phyloP scores from a whole-genome alignment of 2,888 invertebrate genomes.

The Sericinus montela region DNA sequence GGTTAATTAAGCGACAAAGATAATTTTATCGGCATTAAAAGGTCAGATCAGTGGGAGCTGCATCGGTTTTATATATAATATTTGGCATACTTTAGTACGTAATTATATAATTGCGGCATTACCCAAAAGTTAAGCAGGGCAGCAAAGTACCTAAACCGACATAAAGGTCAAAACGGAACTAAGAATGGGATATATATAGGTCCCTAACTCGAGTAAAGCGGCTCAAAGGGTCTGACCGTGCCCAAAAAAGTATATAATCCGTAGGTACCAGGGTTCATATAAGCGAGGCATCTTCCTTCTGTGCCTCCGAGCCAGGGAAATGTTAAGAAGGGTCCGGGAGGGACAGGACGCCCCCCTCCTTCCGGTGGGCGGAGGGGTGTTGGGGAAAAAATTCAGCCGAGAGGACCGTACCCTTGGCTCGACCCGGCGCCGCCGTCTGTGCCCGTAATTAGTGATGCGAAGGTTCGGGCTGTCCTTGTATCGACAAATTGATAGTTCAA shows the following conservation, averaged over 20 bases:
- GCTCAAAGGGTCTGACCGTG: slow-evolving; percentile 71
- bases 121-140: slow-evolving; percentile 35
- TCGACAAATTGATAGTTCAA: slow-evolving; percentile 39
- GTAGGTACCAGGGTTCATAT: slow-evolving; percentile 69
- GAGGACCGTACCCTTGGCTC: slow-evolving; percentile 73
- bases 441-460: slow-evolving; percentile 75
- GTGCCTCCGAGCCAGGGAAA: slow-evolving; percentile 73
- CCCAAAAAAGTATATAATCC: slow-evolving; percentile 77
- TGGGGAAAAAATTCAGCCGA: slow-evolving; percentile 69
- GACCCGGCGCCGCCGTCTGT: slow-evolving; percentile 72
- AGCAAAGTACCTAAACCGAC: slow-evolving; percentile 45
- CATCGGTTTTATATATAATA: background rate
- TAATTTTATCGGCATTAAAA: too few species aligned
- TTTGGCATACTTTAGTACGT: slow-evolving; percentile 23
- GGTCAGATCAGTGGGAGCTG: too few species aligned
- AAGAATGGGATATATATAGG: slow-evolving; percentile 69
- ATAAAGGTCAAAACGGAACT: slow-evolving; percentile 61
- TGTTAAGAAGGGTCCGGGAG: slow-evolving; percentile 75
- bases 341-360: slow-evolving; percentile 61
- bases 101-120: background rate
- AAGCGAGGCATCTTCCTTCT: slow-evolving; percentile 61
- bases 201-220: slow-evolving; percentile 58
- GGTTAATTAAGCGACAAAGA: too few species aligned
- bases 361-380: slow-evolving; percentile 57
- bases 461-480: slow-evolving; percentile 39